phyloP scores from a whole-genome alignment of 92 coral and sea anemone species.

The Umimayanthus chanpuru region DNA sequence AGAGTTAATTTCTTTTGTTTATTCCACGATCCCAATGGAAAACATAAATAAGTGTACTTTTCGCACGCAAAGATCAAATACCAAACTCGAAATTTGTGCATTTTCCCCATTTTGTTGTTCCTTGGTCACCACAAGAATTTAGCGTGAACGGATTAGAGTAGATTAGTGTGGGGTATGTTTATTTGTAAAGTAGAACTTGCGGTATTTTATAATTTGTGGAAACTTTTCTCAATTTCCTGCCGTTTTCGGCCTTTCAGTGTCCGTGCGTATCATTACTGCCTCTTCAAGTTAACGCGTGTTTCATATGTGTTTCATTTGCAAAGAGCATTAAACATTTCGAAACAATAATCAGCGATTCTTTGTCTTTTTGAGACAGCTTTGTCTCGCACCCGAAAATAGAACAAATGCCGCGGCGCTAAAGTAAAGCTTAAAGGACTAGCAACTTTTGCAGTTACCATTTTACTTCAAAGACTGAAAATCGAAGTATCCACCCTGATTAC shows the following conservation, averaged over 20 bases:
- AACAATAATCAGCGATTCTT: conserved; percentile 22
- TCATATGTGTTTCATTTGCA: conserved; percentile 26
- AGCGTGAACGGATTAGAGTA: conserved; percentile 6
- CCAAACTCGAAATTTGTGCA: not conserved
- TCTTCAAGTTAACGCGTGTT: conserved; percentile 25
- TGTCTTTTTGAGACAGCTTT: conserved; percentile 32
- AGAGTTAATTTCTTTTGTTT: not conserved
- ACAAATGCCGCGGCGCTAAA: not conserved
- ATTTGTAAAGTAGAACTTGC: not conserved
- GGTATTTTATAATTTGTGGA: conserved; percentile 21
- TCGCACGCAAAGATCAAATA: not conserved
- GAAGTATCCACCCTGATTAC: not conserved
- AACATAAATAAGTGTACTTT: not conserved
- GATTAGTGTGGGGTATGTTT: conserved; percentile 36
- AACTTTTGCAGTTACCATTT: not conserved
- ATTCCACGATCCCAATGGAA: not conserved
- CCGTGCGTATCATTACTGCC: not conserved
- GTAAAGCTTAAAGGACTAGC: not conserved
- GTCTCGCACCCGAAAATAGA: conserved; percentile 23
- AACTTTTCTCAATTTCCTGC: conserved; percentile 14
- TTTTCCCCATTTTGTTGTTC: not conserved
- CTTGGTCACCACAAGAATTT: conserved; percentile 22
- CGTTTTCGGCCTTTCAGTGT: not conserved
- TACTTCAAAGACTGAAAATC: not conserved
- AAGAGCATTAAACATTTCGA: conserved; percentile 7